Conservation (phyloP, 2,113 vertebrate genomes). For the Perca schrenkii region DNA sequence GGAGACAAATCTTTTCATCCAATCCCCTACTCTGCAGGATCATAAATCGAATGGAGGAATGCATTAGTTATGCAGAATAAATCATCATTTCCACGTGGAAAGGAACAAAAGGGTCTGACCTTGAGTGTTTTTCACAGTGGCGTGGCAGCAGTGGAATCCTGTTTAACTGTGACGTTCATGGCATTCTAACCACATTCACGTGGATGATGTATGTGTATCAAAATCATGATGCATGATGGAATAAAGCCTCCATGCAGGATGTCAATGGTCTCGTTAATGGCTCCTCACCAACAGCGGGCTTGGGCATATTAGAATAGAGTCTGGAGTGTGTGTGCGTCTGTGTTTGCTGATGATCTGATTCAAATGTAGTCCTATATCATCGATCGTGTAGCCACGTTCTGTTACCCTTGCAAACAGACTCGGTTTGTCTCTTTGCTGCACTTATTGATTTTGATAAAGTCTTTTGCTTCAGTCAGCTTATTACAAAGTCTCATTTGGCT, state of each 20-base stretch:
- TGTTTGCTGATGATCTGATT: conserved; percentile 26
- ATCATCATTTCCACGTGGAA: conserved; percentile 50
- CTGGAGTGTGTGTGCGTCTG: background rate
- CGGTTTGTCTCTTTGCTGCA: conserved; percentile 41
- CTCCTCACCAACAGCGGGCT: background rate
- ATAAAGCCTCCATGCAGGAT: conserved; percentile 26
- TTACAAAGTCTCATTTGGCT: conserved; percentile 68
- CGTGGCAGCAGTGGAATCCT: background rate
- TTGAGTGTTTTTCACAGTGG: conserved; percentile 54
- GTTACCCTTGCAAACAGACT: conserved; percentile 51
- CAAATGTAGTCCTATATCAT: conserved; percentile 37
- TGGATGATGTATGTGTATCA: conserved; percentile 40
- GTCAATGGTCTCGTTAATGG: conserved; percentile 32
- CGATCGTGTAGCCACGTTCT: conserved; percentile 24
- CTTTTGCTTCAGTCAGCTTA: conserved; percentile 55
- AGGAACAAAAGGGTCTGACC: conserved; percentile 50
- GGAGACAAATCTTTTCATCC: conserved; percentile 35
- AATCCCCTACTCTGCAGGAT: conserved; percentile 12
- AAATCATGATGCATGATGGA: conserved; percentile 1
- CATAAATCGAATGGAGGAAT: conserved; percentile 22
- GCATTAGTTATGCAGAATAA: conserved; percentile 52
- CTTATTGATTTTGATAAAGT: conserved; percentile 70
- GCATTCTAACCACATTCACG: conserved; percentile 6
- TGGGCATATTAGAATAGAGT: background rate
- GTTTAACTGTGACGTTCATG: conserved; percentile 37